Evolutionary conservation across 2,797 vertebrate species (phyloP).

Genomic region (Parauchenoglanis ngamensis): DNA sequence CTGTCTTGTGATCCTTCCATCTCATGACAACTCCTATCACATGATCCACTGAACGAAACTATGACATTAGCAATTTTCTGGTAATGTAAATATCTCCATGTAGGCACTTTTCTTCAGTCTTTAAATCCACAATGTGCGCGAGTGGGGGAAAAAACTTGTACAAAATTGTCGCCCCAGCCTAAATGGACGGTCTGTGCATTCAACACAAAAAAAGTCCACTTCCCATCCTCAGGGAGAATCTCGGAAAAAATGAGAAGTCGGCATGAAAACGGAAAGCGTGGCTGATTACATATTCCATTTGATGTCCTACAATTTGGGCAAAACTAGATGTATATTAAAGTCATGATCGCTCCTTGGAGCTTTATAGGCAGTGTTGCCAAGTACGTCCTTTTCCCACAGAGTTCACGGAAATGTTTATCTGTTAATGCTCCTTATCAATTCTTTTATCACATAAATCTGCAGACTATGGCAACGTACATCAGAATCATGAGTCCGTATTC

Average conservation of each 20-base stretch:
- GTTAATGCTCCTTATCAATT: background rate
- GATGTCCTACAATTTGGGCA: background rate
- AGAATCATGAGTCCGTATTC: background rate
- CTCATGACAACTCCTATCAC: conserved; percentile 6
- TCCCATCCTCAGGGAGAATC: background rate
- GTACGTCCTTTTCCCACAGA: background rate
- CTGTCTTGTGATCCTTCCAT: conserved; percentile 2
- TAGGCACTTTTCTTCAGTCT: background rate
- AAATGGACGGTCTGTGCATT: background rate
- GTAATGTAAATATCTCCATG: background rate
- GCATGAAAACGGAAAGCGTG: background rate
- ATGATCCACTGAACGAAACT: background rate
- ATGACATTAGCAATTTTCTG: background rate
- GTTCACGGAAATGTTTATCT: background rate
- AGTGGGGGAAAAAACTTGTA: background rate
- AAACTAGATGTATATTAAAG: background rate
- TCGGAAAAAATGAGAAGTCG: background rate
- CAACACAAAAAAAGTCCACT: background rate
- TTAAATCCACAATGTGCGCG: too few species aligned
- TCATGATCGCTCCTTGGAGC: background rate
- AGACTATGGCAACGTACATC: background rate
- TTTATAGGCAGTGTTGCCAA: background rate
- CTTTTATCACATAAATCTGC: background rate
- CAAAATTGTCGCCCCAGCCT: background rate
- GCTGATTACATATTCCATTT: background rate